Evolutionary conservation across 2,888 invertebrate genomes (phyloP), one percentile per base, ranked within the genome.

Genomic region (Hylaea fasciaria): DNA sequence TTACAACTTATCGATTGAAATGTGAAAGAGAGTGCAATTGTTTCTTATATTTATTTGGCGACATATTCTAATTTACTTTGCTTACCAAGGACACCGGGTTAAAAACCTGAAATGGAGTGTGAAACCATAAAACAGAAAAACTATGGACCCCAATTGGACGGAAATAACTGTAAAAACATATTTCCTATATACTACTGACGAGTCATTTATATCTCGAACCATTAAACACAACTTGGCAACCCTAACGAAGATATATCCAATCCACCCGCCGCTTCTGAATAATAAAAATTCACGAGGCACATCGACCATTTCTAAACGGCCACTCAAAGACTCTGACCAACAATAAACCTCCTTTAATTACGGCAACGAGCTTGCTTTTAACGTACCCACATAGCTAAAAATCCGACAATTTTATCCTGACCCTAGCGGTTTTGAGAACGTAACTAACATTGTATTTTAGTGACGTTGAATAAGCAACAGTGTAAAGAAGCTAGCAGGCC

Each of bases 291-390:
- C 65, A 70, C 65, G 57, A 62, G 45, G 70, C 70, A 63, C 62
- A 68, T 69, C 61, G 59, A 65, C 64, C 69, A 73, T 72, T 74
- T 70, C 72, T 76, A 70, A 78, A 77, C 64, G 61, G 65, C 77
- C 76, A 76, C 75, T 80, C 73, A 76, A 82, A 80, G 80, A 80
- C 77, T 76, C 71, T 74, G 73, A 75, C 74, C 72, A 69, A 82
- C 80, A 82, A 86, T 87, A 86, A 85, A 86, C 80, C 82, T 82
- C 75, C 78, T 85, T 85, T 88, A 89, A 90, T 89, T 87, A 86
- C 79, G 72, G 69, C 76, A 73, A 83, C 80, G 84, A 82, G 85
- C 83, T 82, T 83, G 76, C 87, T 83, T 86, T 89, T 87, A 90
- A 84, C 88, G 86, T 77, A 68, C 77, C 77, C 77, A 76, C 81